Percentiles rank a stretch among this genome's conserved stretches.
Evolutionary conservation across 2,113 vertebrate species (phyloP).

Genomic region (Taxidea taxus): DNA sequence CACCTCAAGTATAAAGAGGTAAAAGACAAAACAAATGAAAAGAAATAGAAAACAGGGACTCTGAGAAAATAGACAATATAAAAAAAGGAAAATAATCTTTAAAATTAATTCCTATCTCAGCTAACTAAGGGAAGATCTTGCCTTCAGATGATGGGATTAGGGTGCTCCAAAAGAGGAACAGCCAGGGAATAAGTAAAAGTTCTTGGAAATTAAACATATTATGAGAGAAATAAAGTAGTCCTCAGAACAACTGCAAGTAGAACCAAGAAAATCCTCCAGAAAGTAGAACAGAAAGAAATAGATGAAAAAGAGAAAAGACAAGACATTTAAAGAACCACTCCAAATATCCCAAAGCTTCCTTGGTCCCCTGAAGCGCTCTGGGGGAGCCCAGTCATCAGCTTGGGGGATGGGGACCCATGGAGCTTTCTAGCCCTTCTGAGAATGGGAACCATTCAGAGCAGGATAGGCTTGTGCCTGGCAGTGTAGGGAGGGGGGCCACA

Average conservation of each 20-base stretch:
- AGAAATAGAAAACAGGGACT: background rate
- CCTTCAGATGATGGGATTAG: background rate
- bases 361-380: background rate
- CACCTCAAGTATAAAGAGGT: background rate
- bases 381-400: background rate
- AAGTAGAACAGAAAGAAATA: background rate
- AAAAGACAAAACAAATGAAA: background rate
- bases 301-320: background rate
- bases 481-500: background rate
- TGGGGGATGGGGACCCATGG: background rate
- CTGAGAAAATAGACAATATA: background rate
- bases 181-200: background rate
- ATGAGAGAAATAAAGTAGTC: background rate
- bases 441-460: background rate
- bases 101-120: background rate
- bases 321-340: background rate
- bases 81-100: background rate
- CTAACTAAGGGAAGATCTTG: background rate
- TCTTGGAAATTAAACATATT: background rate
- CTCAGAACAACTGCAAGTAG: background rate
- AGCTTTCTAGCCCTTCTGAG: background rate
- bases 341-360: background rate
- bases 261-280: background rate
- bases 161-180: background rate
- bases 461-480: background rate